Conservation (phyloP, 1,140 invertebrate genomes). For the Anagrus nilaparvatae region DNA sequence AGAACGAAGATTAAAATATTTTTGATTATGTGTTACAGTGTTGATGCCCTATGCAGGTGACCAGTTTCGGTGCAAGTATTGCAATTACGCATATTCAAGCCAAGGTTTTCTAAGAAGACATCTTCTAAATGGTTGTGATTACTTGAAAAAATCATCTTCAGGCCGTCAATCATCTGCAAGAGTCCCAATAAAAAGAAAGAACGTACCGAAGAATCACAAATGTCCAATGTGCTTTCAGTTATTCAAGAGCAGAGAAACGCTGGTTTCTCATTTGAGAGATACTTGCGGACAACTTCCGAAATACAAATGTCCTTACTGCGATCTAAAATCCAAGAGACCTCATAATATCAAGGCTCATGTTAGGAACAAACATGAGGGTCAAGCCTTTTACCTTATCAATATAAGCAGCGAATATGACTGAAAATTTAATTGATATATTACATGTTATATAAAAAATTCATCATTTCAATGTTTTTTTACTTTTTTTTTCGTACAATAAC, state of each 20-base stretch:
- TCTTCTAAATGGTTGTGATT: conserved; percentile 19
- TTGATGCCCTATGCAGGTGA: too few relatives aligned
- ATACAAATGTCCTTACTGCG: conserved; percentile 44
- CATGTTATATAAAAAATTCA: too few relatives aligned
- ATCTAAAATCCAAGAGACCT: conserved; percentile 34
- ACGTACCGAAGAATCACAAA: conserved; percentile 34
- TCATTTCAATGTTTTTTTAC: too few relatives aligned
- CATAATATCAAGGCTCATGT: conserved; percentile 29
- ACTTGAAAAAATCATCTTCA: too few relatives aligned
- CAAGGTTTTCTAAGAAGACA: conserved; percentile 21
- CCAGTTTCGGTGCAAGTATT: conserved; percentile 21
- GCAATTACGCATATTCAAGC: conserved; percentile 21
- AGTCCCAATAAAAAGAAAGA: background rate
- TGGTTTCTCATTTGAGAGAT: conserved; percentile 43
- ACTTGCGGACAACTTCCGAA: conserved; percentile 47
- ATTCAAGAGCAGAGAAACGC: conserved; percentile 43
- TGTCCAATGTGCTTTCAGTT: conserved; percentile 47
- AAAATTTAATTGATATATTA: too few relatives aligned
- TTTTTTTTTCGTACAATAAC: too few relatives aligned
- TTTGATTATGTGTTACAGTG: too few relatives aligned
- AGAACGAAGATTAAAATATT: too few relatives aligned
- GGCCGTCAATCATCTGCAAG: background rate
- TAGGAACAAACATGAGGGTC: conserved; percentile 19
- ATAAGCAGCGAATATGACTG: too few relatives aligned
- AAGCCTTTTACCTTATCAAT: conserved; percentile 10